phyloP scores from a whole-genome alignment of 1,140 invertebrate genomes.

The Parapsyche elsis region DNA sequence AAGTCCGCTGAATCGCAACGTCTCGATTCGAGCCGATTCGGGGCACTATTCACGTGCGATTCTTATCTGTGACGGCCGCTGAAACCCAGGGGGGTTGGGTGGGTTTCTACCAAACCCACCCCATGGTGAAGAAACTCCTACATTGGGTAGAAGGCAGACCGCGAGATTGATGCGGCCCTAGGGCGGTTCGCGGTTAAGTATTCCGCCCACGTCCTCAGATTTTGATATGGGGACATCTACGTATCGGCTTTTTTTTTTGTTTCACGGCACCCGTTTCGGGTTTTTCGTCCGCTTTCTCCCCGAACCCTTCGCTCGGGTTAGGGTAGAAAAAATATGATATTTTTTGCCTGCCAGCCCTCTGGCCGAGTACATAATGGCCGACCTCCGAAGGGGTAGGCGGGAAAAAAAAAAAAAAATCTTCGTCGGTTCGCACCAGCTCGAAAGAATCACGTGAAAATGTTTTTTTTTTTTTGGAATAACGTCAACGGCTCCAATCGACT shows the following conservation, averaged over 20 bases:
- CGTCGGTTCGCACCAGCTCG: too few relatives aligned
- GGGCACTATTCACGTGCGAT: background rate
- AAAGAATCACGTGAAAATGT: too few relatives aligned
- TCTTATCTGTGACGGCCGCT: background rate
- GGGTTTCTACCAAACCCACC: background rate
- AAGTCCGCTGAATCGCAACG: background rate
- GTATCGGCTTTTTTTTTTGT: background rate
- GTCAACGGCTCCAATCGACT: too few relatives aligned
- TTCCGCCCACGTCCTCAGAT: slow-evolving; percentile 30
- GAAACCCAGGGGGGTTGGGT: background rate
- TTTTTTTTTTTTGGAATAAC: too few relatives aligned
- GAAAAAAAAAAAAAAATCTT: too few relatives aligned
- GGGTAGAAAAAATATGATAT: background rate
- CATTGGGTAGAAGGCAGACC: too few relatives aligned
- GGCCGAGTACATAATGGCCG: slow-evolving; percentile 2
- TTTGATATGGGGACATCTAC: slow-evolving; percentile 22
- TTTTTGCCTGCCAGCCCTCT: background rate
- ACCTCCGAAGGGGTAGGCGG: background rate
- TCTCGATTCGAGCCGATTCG: background rate
- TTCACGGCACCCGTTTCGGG: background rate
- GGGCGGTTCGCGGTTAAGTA: background rate
- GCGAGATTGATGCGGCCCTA: slow-evolving; percentile 15
- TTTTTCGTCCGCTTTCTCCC: background rate
- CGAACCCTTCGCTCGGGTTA: background rate
- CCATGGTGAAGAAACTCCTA: too few relatives aligned